phyloP scores from a whole-genome alignment of 2,888 invertebrate species.

The Seira ritae region DNA sequence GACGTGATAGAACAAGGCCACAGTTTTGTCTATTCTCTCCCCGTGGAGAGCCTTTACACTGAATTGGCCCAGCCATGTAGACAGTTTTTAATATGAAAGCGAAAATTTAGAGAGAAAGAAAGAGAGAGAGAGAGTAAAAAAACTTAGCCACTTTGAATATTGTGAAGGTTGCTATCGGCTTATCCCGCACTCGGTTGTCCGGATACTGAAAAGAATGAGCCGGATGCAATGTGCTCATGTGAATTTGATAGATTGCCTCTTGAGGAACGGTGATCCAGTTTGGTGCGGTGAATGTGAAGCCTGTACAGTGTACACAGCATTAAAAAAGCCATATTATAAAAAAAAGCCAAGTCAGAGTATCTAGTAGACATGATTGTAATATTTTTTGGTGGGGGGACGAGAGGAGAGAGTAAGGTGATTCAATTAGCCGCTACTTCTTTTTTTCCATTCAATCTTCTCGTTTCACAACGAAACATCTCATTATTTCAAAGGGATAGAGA shows the following conservation, averaged over 20 bases:
- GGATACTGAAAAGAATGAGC: slow-evolving; percentile 78
- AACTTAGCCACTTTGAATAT: slow-evolving; percentile 75
- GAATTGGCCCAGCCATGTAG: neutral
- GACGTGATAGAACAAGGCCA: neutral
- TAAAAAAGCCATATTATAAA: neutral
- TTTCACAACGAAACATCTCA: slow-evolving; percentile 9
- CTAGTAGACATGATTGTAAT: slow-evolving; percentile 10
- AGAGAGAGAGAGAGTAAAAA: slow-evolving; percentile 11
- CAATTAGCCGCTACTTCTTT: slow-evolving; percentile 24
- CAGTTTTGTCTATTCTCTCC: neutral
- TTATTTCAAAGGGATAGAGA: slow-evolving; percentile 7
- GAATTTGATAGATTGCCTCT: slow-evolving; percentile 76
- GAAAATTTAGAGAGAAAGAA: neutral
- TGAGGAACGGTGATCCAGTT: slow-evolving; percentile 75
- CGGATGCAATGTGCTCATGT: slow-evolving; percentile 76
- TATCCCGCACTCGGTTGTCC: slow-evolving; percentile 75
- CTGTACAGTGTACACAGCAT: slow-evolving; percentile 18
- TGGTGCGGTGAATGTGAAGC: slow-evolving; percentile 77
- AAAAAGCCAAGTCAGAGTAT: neutral
- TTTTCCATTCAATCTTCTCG: neutral
- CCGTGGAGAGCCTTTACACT: neutral
- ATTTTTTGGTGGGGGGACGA: neutral
- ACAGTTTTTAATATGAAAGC: neutral
- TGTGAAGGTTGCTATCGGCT: slow-evolving; percentile 76
- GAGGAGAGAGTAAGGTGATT: neutral